phyloP scores from a whole-genome alignment of 2,113 vertebrate species.

The Rhegmatorhina hoffmannsi region DNA sequence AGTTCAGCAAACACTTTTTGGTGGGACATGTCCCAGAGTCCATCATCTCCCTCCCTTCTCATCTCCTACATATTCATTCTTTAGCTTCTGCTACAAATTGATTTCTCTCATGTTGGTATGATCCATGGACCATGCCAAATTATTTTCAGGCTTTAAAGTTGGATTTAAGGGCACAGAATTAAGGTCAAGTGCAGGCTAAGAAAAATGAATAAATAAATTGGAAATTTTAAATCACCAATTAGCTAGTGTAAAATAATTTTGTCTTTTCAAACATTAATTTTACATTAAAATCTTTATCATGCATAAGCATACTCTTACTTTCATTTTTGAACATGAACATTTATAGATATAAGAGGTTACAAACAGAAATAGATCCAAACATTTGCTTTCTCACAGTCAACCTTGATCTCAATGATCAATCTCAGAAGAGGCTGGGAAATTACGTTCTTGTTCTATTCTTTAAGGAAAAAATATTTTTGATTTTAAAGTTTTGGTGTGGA shows the following conservation, averaged over 20 bases:
- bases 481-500: background rate
- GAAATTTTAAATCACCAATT: background rate
- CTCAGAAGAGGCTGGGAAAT: background rate
- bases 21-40: background rate
- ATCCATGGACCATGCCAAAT: conserved; percentile 37
- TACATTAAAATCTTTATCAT: background rate
- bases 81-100: conserved; percentile 25
- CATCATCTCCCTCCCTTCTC: background rate
- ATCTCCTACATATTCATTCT: background rate
- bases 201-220: background rate
- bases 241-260: background rate
- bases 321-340: background rate
- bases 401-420: background rate
- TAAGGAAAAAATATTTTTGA: background rate
- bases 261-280: background rate
- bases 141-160: conserved; percentile 32
- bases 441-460: background rate
- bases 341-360: background rate
- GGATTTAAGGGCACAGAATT: conserved; percentile 9
- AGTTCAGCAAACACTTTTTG: conserved; percentile 3
- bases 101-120: conserved; percentile 27
- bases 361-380: background rate
- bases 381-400: background rate
- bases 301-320: background rate
- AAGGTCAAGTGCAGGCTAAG: background rate